Percentiles rank a stretch among this genome's conserved stretches.
phyloP scores from a whole-genome alignment of 2,113 vertebrate species.

The Melanerpes formicivorus region DNA sequence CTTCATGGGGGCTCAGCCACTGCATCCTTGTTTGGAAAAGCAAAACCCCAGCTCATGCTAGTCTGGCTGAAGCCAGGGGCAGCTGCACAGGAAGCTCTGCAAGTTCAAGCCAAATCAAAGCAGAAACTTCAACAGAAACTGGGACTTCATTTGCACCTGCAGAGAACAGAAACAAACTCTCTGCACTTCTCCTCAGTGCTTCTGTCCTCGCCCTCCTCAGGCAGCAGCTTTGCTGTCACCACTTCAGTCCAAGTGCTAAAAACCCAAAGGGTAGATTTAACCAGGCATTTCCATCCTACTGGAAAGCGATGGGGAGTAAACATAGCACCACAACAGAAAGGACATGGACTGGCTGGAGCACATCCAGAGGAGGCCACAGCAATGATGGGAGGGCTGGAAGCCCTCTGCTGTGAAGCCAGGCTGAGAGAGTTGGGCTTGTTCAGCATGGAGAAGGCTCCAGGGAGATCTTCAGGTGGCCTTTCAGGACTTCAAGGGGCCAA shows the following conservation, averaged over 20 bases:
- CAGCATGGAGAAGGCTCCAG: too few species aligned
- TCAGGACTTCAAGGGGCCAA: too few species aligned
- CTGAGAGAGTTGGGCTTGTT: too few species aligned
- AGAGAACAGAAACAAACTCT: neutral
- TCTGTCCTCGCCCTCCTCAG: too few species aligned
- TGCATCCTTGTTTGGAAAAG: neutral
- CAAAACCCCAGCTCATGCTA: rapidly evolving
- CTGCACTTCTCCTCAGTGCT: neutral
- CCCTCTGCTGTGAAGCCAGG: too few species aligned
- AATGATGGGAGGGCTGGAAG: too few species aligned
- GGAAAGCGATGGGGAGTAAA: rapidly evolving
- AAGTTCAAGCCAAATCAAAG: neutral
- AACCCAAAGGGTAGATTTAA: rapidly evolving
- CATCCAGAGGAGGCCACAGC: too few species aligned
- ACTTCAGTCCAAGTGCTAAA: neutral
- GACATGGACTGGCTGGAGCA: neutral
- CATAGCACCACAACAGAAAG: neutral
- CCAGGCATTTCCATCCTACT: neutral
- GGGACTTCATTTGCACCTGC: neutral
- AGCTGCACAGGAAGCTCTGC: neutral
- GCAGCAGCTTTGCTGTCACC: neutral
- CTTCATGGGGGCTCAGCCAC: neutral
- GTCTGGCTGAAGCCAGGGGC: neutral
- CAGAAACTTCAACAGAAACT: rapidly evolving
- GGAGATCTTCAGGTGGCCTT: too few species aligned